Base-by-base conservation (phyloP, 1,140 invertebrate species). In the Cepaea nemoralis region DNA sequence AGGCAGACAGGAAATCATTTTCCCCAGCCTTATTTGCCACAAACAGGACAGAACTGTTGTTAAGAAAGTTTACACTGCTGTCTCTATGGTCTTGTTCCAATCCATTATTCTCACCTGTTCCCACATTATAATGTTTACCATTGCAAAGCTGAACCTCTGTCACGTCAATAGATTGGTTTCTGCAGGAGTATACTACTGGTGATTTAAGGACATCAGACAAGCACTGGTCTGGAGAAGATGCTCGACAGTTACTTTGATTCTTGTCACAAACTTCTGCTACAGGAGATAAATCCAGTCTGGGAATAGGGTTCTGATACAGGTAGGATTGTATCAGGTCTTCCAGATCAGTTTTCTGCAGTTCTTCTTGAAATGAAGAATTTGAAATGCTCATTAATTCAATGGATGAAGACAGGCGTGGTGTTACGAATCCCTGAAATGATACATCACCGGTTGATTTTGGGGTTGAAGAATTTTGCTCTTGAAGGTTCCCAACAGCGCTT, bases 271-370 rank as follows among this genome's bases (percentile, higher is more conserved):
- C 8, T 63, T 27, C 59, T 31, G n/a, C 10, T 16, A 63, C 1
- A 31, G 59, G 27, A 31, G 59, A 31, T 16, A 63, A 63, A 63
- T 63, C 27, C 16, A 31, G 3, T 5, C 1, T 45, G 69, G 40
- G 31, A 22, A 8, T 8, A 24, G 5, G 14, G 22, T n/a, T 14
- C 16, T 39, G 39, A 14, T 39, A 27, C 69, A 71, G 69, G 31
- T 71, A 71, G 40, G 69, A 24, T 37, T 71, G n/a, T 39, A 71
- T 71, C 69, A 71, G n/a, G n/a, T 39, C 40, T 27, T 10, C 22
- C 1, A 39, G 69, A 8, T 71, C 69, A 2, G 37, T 24, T 8
- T 39, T 45, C 35, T 5, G 19, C 31, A 40, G 31, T 6, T 39
- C 24, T 71, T 71, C 69, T 45, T 37, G 22, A 33, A 39, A 71